These are phyloP conservation scores for Achlya flavicornis DNA, from an alignment of 2,888 invertebrate species.

Conservation along the genomic window DNA sequence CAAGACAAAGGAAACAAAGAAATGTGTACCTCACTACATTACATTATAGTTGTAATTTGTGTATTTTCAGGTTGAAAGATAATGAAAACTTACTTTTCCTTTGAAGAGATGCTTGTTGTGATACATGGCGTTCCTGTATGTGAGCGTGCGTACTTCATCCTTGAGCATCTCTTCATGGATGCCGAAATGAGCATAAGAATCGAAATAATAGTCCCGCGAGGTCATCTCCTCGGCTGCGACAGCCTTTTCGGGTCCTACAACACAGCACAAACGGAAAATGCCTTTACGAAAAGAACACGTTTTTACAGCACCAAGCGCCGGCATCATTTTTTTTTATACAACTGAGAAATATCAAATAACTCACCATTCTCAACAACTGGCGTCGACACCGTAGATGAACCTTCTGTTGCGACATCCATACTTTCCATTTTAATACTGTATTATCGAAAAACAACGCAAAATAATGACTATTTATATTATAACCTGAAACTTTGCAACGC, in stretches of 20 bases:
- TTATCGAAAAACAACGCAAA: slow-evolving; percentile 45
- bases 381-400: slow-evolving; percentile 70
- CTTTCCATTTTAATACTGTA: slow-evolving; percentile 73
- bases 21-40: background rate
- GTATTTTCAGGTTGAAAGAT: background rate
- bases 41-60: background rate
- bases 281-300: slow-evolving; percentile 66
- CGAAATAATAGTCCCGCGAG: slow-evolving; percentile 99
- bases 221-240: slow-evolving; percentile 98
- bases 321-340: slow-evolving; percentile 28
- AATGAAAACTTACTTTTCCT: slow-evolving; percentile 85
- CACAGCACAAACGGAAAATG: slow-evolving; percentile 33
- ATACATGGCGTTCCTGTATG: slow-evolving; percentile 99
- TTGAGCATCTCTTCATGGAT: slow-evolving; percentile 99
- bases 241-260: slow-evolving; percentile 75
- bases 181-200: slow-evolving; percentile 99
- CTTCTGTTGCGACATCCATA: slow-evolving; percentile 79
- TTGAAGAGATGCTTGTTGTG: slow-evolving; percentile 99
- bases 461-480: slow-evolving; percentile 56
- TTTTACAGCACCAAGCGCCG: slow-evolving; percentile 55
- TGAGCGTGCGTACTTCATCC: slow-evolving; percentile 98
- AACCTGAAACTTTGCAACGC: slow-evolving; percentile 73
- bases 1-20: slow-evolving; percentile 1
- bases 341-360: slow-evolving; percentile 32
- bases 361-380: slow-evolving; percentile 78